These are phyloP conservation scores for Rhaphigaster nebulosa DNA, from an alignment of 2,888 invertebrate species.

Conservation along the genomic window DNA sequence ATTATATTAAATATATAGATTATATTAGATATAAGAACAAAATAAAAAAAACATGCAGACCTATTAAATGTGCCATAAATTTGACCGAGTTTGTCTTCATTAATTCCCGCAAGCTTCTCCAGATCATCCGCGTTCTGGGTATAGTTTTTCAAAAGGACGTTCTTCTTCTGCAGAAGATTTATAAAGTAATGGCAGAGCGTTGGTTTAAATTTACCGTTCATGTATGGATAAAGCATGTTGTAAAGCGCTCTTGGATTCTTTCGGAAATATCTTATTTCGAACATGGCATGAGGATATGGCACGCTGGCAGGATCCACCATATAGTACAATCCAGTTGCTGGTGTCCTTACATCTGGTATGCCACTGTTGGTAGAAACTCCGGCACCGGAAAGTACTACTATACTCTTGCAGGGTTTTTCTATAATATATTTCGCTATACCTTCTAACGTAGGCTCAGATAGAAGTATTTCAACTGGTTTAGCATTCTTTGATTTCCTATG, in stretches of 20 bases:
- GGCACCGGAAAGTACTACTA: conserved; percentile 95
- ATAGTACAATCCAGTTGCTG: conserved; percentile 91
- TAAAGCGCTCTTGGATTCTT: conserved; percentile 94
- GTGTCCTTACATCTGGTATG: conserved; percentile 95
- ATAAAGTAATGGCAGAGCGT: conserved; percentile 94
- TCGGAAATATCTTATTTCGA: conserved; percentile 89
- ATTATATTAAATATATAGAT: too few relatives aligned
- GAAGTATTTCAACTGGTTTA: background rate
- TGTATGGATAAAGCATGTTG: conserved; percentile 88
- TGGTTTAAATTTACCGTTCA: conserved; percentile 73
- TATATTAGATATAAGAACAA: too few relatives aligned
- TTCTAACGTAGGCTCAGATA: background rate
- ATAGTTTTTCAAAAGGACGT: conserved; percentile 66
- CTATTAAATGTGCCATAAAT: conserved; percentile 90
- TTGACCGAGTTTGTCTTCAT: conserved; percentile 89
- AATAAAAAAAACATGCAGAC: too few relatives aligned
- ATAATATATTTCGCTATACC: conserved; percentile 72
- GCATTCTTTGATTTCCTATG: background rate
- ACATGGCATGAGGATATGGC: conserved; percentile 92
- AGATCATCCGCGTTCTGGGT: conserved; percentile 83
- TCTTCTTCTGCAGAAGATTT: conserved; percentile 86
- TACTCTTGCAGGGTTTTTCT: conserved; percentile 82
- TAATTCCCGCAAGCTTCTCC: conserved; percentile 67
- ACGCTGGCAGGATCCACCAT: conserved; percentile 92
- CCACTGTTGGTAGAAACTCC: conserved; percentile 97